Evolutionary conservation across 2,888 invertebrate genomes (phyloP).

Genomic region (Aproaerema taeniolella): DNA sequence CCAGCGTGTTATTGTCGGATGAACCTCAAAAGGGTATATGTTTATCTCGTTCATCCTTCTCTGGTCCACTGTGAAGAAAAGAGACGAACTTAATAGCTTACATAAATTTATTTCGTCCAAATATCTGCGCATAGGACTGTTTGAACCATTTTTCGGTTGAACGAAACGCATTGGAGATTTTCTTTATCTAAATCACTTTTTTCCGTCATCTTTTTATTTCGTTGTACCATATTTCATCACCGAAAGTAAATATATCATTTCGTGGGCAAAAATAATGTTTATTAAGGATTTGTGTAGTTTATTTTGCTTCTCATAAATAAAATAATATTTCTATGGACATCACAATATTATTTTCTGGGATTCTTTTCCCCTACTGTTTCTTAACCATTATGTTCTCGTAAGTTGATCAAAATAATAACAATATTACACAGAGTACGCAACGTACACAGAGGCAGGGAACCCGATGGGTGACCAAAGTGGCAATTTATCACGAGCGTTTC

Average conservation of each 20-base stretch:
- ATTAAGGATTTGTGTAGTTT: not conserved
- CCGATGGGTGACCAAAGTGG: too few relatives aligned
- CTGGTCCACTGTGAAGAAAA: constrained; percentile 17
- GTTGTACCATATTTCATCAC: constrained; percentile 18
- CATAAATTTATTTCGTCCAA: constrained; percentile 24
- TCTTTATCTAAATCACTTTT: constrained; percentile 30
- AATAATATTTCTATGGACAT: too few relatives aligned
- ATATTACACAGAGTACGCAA: too few relatives aligned
- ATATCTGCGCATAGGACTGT: constrained; percentile 25
- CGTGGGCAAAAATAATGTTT: not conserved
- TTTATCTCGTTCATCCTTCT: constrained; percentile 27
- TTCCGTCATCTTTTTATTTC: constrained; percentile 19
- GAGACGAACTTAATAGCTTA: constrained; percentile 20
- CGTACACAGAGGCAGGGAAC: too few relatives aligned
- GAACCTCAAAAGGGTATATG: constrained; percentile 24
- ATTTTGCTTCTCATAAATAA: too few relatives aligned
- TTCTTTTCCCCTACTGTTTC: too few relatives aligned
- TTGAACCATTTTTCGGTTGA: constrained; percentile 36
- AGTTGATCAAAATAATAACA: too few relatives aligned
- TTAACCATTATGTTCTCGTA: too few relatives aligned
- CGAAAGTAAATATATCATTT: not conserved
- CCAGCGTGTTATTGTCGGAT: constrained; percentile 31
- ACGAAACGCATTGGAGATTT: constrained; percentile 27
- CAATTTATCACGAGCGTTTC: too few relatives aligned
- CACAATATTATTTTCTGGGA: too few relatives aligned